phyloP scores from a whole-genome alignment of 2,888 invertebrate genomes.

The Pollenia angustigena region DNA sequence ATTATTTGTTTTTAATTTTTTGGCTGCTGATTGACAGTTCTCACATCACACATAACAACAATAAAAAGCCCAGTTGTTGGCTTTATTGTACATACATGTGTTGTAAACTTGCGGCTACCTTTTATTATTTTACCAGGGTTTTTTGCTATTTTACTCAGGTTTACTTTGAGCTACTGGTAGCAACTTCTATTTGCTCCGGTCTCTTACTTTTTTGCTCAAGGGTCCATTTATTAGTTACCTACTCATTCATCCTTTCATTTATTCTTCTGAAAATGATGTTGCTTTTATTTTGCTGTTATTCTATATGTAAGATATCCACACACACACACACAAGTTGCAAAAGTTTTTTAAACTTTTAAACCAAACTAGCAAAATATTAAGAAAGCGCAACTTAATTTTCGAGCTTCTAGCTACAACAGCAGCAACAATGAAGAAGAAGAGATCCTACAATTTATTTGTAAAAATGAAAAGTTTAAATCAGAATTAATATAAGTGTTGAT shows the following conservation, averaged over 20 bases:
- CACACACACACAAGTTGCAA: neutral
- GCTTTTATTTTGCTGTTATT: neutral
- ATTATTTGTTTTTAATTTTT: too few species aligned
- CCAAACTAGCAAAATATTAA: neutral
- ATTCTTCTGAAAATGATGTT: neutral
- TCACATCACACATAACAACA: too few species aligned
- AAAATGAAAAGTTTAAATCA: neutral
- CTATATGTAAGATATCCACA: neutral
- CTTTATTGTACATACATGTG: too few species aligned
- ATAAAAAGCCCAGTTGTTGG: too few species aligned
- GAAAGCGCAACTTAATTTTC: constrained; percentile 11
- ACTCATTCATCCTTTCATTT: neutral
- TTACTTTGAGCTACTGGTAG: too few species aligned
- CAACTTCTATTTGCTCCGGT: neutral
- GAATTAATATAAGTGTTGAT: constrained; percentile 1
- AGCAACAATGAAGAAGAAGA: neutral
- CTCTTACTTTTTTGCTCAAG: neutral
- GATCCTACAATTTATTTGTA: neutral
- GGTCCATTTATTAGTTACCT: constrained; percentile 14
- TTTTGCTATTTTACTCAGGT: too few species aligned
- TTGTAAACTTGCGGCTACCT: too few species aligned
- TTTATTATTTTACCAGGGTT: too few species aligned
- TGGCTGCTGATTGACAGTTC: too few species aligned
- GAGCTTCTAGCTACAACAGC: neutral
- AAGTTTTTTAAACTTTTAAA: constrained; percentile 2